Percentiles rank a stretch among this genome's conserved stretches.
These are phyloP conservation scores for Trichopoda pennipes DNA, from an alignment of 2,888 invertebrate species.

Conservation along the genomic window DNA sequence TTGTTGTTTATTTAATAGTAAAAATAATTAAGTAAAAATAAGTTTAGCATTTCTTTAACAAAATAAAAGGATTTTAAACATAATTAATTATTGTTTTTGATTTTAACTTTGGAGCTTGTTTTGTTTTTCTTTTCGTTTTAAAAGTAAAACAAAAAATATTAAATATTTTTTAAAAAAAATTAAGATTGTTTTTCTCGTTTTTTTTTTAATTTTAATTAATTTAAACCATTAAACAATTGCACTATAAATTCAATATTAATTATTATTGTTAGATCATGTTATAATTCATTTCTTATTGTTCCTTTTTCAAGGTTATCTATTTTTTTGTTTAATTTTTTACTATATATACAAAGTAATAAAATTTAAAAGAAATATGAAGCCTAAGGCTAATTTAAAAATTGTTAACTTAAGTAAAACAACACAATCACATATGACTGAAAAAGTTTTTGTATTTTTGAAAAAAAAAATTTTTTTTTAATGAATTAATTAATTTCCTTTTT, in stretches of 20 bases:
- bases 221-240: slow-evolving; percentile 74
- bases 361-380: slow-evolving; percentile 48
- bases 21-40: slow-evolving; percentile 65
- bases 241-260: slow-evolving; percentile 74
- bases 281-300: slow-evolving; percentile 69
- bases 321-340: slow-evolving; percentile 46
- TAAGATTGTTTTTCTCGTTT: slow-evolving; percentile 38
- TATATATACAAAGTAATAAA: slow-evolving; percentile 70
- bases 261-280: slow-evolving; percentile 69
- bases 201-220: slow-evolving; percentile 54
- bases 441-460: slow-evolving; percentile 67
- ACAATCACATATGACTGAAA: slow-evolving; percentile 68
- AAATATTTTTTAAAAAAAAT: slow-evolving; percentile 56
- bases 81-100: slow-evolving; percentile 54
- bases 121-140: slow-evolving; percentile 10
- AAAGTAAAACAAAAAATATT: slow-evolving; percentile 57
- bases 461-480: slow-evolving; percentile 22
- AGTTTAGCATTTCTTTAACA: slow-evolving; percentile 30
- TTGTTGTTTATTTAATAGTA: slow-evolving; percentile 41
- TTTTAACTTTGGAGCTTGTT: slow-evolving; percentile 50
- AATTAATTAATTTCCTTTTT: slow-evolving; percentile 29
- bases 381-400: slow-evolving; percentile 51
- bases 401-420: slow-evolving; percentile 67
- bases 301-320: slow-evolving; percentile 5
- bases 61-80: slow-evolving; percentile 39